Base-by-base conservation (phyloP, 2,113 vertebrate genomes). In the Monopterus albus region DNA sequence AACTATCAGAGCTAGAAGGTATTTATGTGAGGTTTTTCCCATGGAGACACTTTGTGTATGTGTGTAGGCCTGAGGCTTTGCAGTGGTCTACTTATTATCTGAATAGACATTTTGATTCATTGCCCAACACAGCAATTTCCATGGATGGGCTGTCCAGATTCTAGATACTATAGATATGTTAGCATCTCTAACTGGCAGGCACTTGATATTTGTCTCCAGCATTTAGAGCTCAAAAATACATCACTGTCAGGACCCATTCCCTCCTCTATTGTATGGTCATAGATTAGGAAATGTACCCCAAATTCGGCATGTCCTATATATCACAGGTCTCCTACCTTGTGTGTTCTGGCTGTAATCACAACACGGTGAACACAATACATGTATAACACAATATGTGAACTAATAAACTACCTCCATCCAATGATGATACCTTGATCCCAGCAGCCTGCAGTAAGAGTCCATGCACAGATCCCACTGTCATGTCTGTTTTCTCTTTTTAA, bases 31-130 rank as follows among this genome's bases (percentile, higher is more conserved):
- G 59, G 46, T 72, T 83, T 75, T 72, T 29, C 79, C 56, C 15
- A 25, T 4, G 26, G 29, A 61, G 46, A 63, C 23, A 26, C 33
- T 40, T 11, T 69, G 4, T 38, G n/a, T 57, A 23, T 18, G 13
- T 45, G 46, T 47, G 40, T 21, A n/a, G 74, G 50, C 53, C 36
- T 7, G 9, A 47, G 62, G 65, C 42, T 65, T 43, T 58, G 52
- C 71, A 56, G 33, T 68, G 26, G 49, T 60, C 28, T 26, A 51
- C 50, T 78, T 72, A 79, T 84, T 66, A 78, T 68, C 45, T 49
- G n/a, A 40, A 36, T 56, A 55, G 64, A 23, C 47, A 31, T 59
- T 72, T 75, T 87, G 45, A 87, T 85, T 69, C 11, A 82, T 76
- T 60, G 18, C 31, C 40, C 50, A 17, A 20, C 25, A 39, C 29